These are phyloP conservation scores for Eumacrocentrus americanus DNA, from an alignment of 2,888 invertebrate genomes.

Conservation along the genomic window DNA sequence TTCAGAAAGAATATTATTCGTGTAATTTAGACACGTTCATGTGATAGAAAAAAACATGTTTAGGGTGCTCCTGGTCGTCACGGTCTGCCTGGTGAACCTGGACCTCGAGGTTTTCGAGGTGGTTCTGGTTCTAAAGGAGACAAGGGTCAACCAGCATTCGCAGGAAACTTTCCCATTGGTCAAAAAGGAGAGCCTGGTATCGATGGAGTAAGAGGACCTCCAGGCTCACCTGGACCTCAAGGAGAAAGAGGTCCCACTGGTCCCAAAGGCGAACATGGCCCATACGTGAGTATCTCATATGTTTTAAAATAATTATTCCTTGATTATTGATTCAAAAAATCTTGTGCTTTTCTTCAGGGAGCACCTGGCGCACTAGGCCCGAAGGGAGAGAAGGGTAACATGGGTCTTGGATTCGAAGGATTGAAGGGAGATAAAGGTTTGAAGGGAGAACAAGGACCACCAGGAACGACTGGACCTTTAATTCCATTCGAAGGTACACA, in stretches of 20 bases:
- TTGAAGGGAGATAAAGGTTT: constrained; percentile 68
- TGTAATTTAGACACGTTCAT: too few species aligned
- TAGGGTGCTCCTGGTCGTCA: constrained; percentile 77
- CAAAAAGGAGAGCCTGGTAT: constrained; percentile 85
- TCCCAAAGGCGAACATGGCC: constrained; percentile 69
- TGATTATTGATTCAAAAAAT: constrained; percentile 34
- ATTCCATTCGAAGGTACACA: constrained; percentile 24
- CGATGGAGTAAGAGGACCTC: constrained; percentile 73
- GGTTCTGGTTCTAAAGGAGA: constrained; percentile 72
- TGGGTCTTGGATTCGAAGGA: constrained; percentile 69
- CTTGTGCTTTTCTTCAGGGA: constrained; percentile 65
- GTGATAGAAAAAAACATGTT: too few species aligned
- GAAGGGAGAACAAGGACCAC: constrained; percentile 68
- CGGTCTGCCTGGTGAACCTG: constrained; percentile 74
- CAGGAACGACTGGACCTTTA: constrained; percentile 27
- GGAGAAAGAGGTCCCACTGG: constrained; percentile 70
- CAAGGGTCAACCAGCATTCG: constrained; percentile 81
- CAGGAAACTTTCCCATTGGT: constrained; percentile 75
- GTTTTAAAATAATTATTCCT: not conserved
- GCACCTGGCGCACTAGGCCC: constrained; percentile 72
- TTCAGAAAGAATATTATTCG: too few species aligned
- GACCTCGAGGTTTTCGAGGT: constrained; percentile 79
- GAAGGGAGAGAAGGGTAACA: constrained; percentile 72
- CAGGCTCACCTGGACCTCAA: constrained; percentile 70
- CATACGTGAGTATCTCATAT: constrained; percentile 61